Evolutionary conservation across 2,797 vertebrate species (phyloP).

Genomic region (Tachyglossus aculeatus): DNA sequence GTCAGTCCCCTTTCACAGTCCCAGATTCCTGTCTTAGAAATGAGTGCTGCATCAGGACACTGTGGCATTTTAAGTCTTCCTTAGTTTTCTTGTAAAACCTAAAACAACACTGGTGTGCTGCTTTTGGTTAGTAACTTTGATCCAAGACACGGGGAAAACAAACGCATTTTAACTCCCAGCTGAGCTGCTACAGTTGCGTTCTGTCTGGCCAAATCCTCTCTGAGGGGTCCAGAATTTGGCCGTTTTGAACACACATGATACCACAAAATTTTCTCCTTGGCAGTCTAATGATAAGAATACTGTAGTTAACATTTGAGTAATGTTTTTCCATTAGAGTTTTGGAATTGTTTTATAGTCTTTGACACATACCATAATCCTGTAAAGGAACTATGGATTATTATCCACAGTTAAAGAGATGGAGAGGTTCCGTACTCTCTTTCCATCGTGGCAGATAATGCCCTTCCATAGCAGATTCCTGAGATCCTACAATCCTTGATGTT

Average conservation of each 20-base stretch:
- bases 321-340: no score
- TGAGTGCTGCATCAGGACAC: background rate
- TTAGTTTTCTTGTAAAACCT: constrained; percentile 46
- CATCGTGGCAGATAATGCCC: no score
- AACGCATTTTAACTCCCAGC: background rate
- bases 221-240: constrained; percentile 8
- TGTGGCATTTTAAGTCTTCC: constrained; percentile 48
- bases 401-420: no score
- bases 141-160: constrained; percentile 22
- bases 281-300: no score
- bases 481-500: no score
- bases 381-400: no score
- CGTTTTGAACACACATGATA: background rate
- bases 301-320: no score
- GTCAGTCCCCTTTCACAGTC: background rate
- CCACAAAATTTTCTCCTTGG: background rate
- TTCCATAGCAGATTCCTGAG: no score
- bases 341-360: no score
- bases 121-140: constrained; percentile 54
- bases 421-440: no score
- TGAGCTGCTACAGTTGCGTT: background rate
- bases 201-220: constrained; percentile 19
- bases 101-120: constrained; percentile 5
- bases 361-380: no score
- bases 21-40: background rate